phyloP scores from a whole-genome alignment of 2,113 vertebrate genomes.

The Lipophrys pholis region DNA sequence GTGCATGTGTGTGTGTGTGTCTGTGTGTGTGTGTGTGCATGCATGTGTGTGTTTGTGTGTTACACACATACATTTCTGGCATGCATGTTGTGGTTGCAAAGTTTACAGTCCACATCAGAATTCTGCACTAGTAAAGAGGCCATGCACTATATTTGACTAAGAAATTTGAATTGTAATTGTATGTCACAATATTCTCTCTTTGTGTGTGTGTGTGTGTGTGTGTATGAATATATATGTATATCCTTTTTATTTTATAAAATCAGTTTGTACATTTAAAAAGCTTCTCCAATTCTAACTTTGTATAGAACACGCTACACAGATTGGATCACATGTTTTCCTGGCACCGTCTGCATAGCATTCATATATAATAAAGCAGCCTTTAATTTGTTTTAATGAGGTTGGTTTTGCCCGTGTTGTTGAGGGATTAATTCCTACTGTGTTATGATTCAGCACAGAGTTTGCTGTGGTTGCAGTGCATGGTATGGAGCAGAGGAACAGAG shows the following conservation, averaged over 20 bases:
- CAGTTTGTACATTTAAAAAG: too few species aligned
- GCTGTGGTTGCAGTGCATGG: conserved; percentile 9
- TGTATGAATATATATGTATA: too few species aligned
- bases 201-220: too few species aligned
- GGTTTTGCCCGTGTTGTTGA: conserved; percentile 23
- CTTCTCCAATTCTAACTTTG: too few species aligned
- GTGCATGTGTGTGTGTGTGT: neutral
- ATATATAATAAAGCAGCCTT: conserved; percentile 1
- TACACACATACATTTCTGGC: too few species aligned
- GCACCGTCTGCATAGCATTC: conserved; percentile 4
- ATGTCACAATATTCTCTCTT: too few species aligned
- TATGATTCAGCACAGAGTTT: conserved; percentile 26
- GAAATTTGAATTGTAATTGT: too few species aligned
- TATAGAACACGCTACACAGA: neutral
- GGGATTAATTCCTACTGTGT: conserved; percentile 39
- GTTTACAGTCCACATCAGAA: too few species aligned
- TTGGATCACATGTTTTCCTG: neutral
- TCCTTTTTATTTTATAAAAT: neutral
- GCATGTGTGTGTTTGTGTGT: too few species aligned
- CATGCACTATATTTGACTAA: too few species aligned
- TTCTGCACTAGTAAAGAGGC: too few species aligned
- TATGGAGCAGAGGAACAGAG: conserved; percentile 30
- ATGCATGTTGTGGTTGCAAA: too few species aligned
- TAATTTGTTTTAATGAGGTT: conserved; percentile 32
- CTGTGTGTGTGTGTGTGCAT: neutral